phyloP scores from a whole-genome alignment of 1,140 invertebrate genomes.

The Caenorhabditis elegans region DNA sequence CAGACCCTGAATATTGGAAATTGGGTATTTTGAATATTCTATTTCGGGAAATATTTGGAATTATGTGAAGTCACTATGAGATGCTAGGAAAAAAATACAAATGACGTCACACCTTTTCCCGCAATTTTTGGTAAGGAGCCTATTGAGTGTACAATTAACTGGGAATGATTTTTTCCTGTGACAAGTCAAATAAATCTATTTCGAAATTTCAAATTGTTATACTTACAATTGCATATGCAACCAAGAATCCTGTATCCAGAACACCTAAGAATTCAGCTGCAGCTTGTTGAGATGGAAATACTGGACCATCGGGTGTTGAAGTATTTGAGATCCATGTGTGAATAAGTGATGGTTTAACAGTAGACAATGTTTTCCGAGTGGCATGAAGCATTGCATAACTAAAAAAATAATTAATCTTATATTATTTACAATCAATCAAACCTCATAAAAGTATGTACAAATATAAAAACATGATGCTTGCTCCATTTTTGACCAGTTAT shows the following conservation, averaged over 20 bases:
- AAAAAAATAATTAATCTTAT: not conserved
- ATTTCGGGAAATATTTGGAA: too few species aligned
- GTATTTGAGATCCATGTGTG: conserved; percentile 33
- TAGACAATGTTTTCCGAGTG: conserved; percentile 39
- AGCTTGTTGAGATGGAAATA: conserved; percentile 35
- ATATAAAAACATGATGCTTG: conserved; percentile 24
- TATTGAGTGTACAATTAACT: too few species aligned
- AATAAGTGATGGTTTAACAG: conserved; percentile 41
- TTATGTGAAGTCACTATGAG: too few species aligned
- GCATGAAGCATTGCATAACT: conserved; percentile 44
- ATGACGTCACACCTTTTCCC: too few species aligned
- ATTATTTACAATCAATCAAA: not conserved
- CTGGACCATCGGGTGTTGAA: not conserved
- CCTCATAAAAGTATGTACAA: conserved; percentile 39
- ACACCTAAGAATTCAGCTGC: conserved; percentile 39
- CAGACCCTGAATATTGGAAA: conserved; percentile 23
- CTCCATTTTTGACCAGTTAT: conserved; percentile 15
- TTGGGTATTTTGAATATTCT: too few species aligned
- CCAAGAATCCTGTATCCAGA: conserved; percentile 37
- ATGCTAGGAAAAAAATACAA: too few species aligned
- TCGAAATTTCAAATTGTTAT: not conserved
- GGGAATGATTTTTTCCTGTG: too few species aligned
- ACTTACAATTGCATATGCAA: conserved; percentile 42
- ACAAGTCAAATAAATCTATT: too few species aligned
- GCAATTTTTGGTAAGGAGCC: too few species aligned